These are phyloP conservation scores for Taeniopygia guttata DNA, from an alignment of 2,797 vertebrate species.

Conservation along the genomic window DNA sequence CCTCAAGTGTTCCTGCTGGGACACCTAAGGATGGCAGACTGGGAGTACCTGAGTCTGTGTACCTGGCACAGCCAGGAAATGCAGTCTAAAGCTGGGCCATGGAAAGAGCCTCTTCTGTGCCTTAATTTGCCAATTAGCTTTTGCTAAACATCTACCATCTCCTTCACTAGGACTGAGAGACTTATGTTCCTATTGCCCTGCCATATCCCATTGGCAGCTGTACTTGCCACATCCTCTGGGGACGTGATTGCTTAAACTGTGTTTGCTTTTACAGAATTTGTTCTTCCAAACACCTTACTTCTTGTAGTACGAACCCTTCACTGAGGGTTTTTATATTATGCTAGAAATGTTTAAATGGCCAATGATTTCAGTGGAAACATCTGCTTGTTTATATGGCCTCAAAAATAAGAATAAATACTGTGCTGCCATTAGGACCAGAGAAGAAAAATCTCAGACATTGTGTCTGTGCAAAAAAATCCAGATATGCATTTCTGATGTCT, in stretches of 20 bases:
- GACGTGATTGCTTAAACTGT: not conserved
- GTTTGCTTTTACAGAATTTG: not conserved
- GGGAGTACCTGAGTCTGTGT: not conserved
- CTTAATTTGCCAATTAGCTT: not conserved
- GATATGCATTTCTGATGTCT: not conserved
- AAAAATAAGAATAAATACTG: not conserved
- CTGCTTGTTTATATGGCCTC: not conserved
- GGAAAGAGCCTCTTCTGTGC: not conserved
- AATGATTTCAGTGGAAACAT: not conserved
- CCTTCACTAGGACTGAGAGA: not conserved
- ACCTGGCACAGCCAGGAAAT: not conserved
- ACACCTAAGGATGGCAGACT: rapidly evolving
- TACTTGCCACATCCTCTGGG: not conserved
- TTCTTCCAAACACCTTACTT: not conserved
- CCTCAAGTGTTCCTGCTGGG: not conserved
- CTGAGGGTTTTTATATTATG: not conserved
- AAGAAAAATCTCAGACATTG: not conserved
- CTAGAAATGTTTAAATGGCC: not conserved
- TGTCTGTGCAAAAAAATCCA: not conserved
- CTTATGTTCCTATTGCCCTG: rapidly evolving
- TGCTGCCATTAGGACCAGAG: not conserved
- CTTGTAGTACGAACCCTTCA: not conserved
- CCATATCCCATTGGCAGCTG: not conserved
- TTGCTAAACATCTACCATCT: not conserved
- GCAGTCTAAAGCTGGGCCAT: not conserved